These are phyloP conservation scores for Caprella mutica DNA, from an alignment of 2,888 invertebrate species.

Conservation along the genomic window DNA sequence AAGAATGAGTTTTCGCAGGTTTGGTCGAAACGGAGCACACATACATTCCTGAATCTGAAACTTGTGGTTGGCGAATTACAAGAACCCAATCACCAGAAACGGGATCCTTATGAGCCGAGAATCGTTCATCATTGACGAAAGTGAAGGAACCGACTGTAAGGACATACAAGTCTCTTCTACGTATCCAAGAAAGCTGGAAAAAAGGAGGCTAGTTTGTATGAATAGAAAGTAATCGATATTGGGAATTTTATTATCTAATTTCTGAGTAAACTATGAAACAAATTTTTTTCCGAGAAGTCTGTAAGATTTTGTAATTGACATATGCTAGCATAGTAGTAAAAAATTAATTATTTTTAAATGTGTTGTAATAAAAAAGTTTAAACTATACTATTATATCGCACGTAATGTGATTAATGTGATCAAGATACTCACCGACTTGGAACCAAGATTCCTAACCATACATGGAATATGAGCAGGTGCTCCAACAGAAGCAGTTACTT, in stretches of 20 bases:
- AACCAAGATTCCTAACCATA: conserved; percentile 24
- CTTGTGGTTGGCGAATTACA: conserved; percentile 21
- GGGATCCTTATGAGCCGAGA: conserved; percentile 27
- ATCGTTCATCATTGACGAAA: conserved; percentile 29
- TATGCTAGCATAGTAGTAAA: too few relatives aligned
- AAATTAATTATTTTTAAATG: too few relatives aligned
- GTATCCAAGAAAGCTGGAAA: conserved; percentile 31
- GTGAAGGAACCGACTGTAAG: conserved; percentile 29
- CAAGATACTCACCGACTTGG: conserved; percentile 32
- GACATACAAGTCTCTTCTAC: conserved; percentile 23
- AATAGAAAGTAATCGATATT: too few relatives aligned
- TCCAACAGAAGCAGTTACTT: conserved; percentile 25
- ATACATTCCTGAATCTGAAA: conserved; percentile 25
- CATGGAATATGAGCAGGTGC: conserved; percentile 28
- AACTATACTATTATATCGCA: too few relatives aligned
- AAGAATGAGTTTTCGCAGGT: conserved; percentile 25
- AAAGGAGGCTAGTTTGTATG: too few relatives aligned
- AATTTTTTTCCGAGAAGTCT: too few relatives aligned
- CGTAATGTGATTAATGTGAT: too few relatives aligned
- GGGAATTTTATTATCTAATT: too few relatives aligned
- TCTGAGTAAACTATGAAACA: too few relatives aligned
- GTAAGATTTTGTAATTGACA: too few relatives aligned
- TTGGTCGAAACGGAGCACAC: conserved; percentile 33
- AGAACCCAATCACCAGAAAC: conserved; percentile 28
- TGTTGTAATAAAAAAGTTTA: too few relatives aligned